A percentile compares a stretch with the other conserved stretches of the same genome.
These are phyloP conservation scores for Psilopogon haemacephalus DNA, from an alignment of 2,113 vertebrate genomes.

Conservation along the genomic window DNA sequence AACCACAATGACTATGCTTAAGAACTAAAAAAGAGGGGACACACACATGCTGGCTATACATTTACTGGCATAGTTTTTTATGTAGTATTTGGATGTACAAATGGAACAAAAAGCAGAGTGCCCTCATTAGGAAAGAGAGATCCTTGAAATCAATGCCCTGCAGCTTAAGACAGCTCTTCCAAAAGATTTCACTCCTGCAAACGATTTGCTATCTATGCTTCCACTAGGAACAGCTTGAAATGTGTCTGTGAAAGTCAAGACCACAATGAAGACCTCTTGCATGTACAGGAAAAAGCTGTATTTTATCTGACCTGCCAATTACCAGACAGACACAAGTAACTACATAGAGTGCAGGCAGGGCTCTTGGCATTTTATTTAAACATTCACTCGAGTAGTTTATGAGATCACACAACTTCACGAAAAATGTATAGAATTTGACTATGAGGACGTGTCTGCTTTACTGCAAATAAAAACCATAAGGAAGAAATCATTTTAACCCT, in stretches of 20 bases:
- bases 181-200: not conserved
- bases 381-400: not conserved
- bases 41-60: not conserved
- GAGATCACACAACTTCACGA: not conserved
- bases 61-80: not conserved
- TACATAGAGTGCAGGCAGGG: not conserved
- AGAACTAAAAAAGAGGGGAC: not conserved
- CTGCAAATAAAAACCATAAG: not conserved
- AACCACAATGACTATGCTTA: not conserved
- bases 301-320: not conserved
- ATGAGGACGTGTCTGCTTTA: not conserved
- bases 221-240: not conserved
- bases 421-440: not conserved
- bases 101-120: not conserved
- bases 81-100: not conserved
- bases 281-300: not conserved
- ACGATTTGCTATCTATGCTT: not conserved
- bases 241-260: not conserved
- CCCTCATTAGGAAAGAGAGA: not conserved
- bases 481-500: not conserved
- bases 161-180: not conserved
- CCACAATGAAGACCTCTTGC: not conserved
- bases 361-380: constrained; percentile 17
- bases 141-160: not conserved
- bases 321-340: not conserved